Evolutionary conservation across 2,797 vertebrate genomes (phyloP).

Genomic region (Neomorphus geoffroyi): DNA sequence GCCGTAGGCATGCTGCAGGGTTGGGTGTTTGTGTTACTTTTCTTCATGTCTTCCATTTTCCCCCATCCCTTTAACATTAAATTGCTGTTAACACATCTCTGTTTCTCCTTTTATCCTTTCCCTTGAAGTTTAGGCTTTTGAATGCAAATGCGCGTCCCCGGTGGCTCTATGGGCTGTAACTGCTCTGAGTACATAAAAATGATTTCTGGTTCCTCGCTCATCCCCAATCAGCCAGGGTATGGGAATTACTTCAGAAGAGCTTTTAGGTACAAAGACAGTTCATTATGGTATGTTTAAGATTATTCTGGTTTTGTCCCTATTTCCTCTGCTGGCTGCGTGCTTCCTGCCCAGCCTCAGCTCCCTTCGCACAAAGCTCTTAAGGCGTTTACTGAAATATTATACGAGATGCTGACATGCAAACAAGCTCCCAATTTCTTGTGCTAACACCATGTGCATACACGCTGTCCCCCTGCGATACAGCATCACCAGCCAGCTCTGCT

Average conservation of each 20-base stretch:
- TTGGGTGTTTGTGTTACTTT: background rate
- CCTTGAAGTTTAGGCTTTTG: background rate
- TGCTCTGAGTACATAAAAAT: background rate
- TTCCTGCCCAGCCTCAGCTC: background rate
- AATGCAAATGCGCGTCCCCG: background rate
- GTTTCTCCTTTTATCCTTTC: background rate
- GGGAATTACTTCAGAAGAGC: background rate
- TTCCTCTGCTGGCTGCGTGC: background rate
- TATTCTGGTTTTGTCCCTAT: background rate
- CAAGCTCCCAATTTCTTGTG: background rate
- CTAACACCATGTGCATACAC: accelerated
- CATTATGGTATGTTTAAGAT: background rate
- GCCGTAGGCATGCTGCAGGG: background rate
- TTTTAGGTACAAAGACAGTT: background rate
- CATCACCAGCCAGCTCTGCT: background rate
- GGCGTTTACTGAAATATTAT: background rate
- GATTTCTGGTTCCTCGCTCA: background rate
- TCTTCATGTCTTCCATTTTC: background rate
- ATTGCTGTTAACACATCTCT: background rate
- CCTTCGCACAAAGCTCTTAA: background rate
- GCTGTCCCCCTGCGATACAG: no score
- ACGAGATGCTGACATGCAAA: background rate
- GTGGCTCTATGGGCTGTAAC: background rate
- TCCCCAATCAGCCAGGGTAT: no score
- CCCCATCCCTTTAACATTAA: background rate